A percentile compares a stretch with the other conserved stretches of the same genome.
phyloP scores from a whole-genome alignment of 2,797 vertebrate genomes.

The Melanotaenia maccullochi region DNA sequence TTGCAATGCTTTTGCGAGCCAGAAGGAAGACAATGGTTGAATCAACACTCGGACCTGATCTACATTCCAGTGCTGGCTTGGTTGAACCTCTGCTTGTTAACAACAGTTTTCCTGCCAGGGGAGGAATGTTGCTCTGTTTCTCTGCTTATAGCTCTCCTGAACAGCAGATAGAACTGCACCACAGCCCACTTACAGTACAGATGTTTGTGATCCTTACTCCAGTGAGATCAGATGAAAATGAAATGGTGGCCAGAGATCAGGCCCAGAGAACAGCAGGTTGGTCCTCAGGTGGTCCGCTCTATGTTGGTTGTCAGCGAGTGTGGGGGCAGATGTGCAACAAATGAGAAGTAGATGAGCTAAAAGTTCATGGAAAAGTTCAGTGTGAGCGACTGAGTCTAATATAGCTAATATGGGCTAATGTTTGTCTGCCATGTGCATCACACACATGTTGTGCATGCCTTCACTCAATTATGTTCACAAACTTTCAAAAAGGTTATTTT shows the following conservation, averaged over 20 bases:
- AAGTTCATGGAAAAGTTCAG: conserved; percentile 70
- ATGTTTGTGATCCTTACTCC: conserved; percentile 72
- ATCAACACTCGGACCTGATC: conserved; percentile 31
- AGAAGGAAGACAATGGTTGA: neutral
- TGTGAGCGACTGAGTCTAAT: conserved; percentile 56
- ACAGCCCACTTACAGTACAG: conserved; percentile 65
- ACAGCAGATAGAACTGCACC: conserved; percentile 51
- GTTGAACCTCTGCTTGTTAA: conserved; percentile 48
- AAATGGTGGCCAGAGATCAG: conserved; percentile 55
- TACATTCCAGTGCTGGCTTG: conserved; percentile 45
- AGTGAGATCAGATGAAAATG: conserved; percentile 56
- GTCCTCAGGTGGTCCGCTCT: conserved; percentile 42
- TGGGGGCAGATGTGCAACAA: conserved; percentile 44
- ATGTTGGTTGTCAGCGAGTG: conserved; percentile 52
- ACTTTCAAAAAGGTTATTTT: neutral
- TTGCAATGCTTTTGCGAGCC: neutral
- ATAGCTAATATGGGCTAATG: neutral
- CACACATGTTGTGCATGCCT: conserved; percentile 2
- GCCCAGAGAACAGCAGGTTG: conserved; percentile 40
- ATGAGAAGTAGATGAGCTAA: conserved; percentile 43
- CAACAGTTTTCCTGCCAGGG: conserved; percentile 39
- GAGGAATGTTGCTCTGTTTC: conserved; percentile 38
- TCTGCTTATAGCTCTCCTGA: conserved; percentile 59
- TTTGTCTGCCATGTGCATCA: conserved; percentile 24
- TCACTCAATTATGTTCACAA: neutral